phyloP scores from a whole-genome alignment of 1,140 invertebrate genomes.

The Paramacrobiotus metropolitanus region DNA sequence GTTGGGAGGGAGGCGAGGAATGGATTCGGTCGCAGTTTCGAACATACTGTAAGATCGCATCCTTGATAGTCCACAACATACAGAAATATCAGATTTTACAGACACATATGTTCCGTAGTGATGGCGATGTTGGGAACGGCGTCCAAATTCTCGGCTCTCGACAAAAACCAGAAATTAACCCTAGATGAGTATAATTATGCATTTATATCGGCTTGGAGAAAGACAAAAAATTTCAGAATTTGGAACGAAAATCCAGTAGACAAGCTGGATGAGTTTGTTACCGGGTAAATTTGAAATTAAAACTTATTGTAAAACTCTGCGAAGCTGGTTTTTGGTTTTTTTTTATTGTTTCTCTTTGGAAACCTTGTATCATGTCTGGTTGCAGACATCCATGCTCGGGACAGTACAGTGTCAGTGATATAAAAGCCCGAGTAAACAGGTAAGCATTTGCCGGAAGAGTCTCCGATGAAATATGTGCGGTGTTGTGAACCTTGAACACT shows the following conservation, averaged over 20 bases:
- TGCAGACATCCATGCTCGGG: conserved; percentile 63
- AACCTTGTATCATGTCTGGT: conserved; percentile 8
- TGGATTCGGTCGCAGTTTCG: conserved; percentile 89
- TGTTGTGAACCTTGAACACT: too few relatives aligned
- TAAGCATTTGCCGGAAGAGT: too few relatives aligned
- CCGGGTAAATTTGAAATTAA: conserved; percentile 16
- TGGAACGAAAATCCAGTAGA: conserved; percentile 36
- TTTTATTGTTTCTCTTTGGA: conserved; percentile 7
- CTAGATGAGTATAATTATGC: conserved; percentile 63
- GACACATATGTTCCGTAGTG: too few relatives aligned
- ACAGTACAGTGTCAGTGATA: conserved; percentile 70
- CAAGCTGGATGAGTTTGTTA: conserved; percentile 19
- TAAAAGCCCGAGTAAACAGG: conserved; percentile 32
- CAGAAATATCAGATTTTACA: too few relatives aligned
- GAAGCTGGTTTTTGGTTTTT: neutral
- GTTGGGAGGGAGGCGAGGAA: conserved; percentile 72
- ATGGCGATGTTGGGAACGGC: conserved; percentile 60
- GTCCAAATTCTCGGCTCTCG: conserved; percentile 20
- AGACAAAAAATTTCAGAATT: conserved; percentile 60
- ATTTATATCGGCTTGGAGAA: conserved; percentile 61
- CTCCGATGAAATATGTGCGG: too few relatives aligned
- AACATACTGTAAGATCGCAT: too few relatives aligned
- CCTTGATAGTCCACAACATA: too few relatives aligned
- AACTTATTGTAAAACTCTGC: neutral
- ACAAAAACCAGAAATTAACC: conserved; percentile 32